Conservation (phyloP, 92 coral and sea anemone species). For the Umimayanthus kanabou region DNA sequence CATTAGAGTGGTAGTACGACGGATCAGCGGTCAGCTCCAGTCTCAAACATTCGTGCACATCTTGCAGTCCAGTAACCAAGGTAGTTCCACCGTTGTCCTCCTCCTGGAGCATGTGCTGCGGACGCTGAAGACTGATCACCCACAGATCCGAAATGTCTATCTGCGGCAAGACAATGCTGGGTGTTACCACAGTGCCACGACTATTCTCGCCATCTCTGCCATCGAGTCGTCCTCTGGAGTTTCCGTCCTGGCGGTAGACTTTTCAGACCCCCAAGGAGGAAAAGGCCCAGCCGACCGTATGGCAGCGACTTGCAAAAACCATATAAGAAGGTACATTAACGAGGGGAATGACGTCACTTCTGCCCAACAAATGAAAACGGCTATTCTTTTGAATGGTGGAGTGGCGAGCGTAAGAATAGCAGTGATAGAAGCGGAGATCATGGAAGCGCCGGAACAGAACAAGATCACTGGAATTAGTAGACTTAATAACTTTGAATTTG, state of each 20-base stretch:
- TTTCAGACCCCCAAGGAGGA: conserved; percentile 66
- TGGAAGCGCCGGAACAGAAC: background rate
- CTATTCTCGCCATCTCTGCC: conserved; percentile 40
- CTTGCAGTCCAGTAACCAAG: conserved; percentile 53
- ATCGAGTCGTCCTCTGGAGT: conserved; percentile 50
- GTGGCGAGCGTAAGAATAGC: conserved; percentile 34
- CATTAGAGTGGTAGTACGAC: conserved; percentile 51
- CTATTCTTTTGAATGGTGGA: conserved; percentile 56
- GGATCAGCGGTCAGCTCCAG: conserved; percentile 38
- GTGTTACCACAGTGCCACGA: conserved; percentile 59
- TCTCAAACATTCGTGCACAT: conserved; percentile 57
- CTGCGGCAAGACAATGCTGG: conserved; percentile 68
- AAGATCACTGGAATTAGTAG: background rate
- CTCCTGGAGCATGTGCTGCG: conserved; percentile 57
- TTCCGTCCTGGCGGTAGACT: conserved; percentile 38
- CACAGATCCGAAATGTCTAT: conserved; percentile 36
- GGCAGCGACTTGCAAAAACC: conserved; percentile 55
- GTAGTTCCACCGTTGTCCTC: conserved; percentile 51
- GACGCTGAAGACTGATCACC: conserved; percentile 49
- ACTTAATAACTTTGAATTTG: conserved; percentile 44
- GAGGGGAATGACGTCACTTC: conserved; percentile 53
- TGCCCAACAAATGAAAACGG: conserved; percentile 42
- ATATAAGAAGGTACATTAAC: conserved; percentile 45
- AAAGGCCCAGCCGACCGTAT: conserved; percentile 54
- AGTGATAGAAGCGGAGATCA: background rate